phyloP scores from a whole-genome alignment of 1,140 invertebrate genomes.

The Octopus sinensis region DNA sequence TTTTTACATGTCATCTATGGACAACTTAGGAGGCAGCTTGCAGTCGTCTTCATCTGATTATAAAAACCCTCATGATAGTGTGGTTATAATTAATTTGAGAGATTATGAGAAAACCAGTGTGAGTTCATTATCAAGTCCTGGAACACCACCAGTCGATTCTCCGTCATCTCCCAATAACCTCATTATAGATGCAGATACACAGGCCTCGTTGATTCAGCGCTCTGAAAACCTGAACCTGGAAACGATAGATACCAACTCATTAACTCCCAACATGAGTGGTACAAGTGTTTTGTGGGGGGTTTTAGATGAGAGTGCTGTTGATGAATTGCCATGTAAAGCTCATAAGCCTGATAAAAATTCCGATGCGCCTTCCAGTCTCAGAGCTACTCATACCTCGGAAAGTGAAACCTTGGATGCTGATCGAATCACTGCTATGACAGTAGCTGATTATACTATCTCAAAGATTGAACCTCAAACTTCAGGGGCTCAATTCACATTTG shows the following conservation, averaged over 20 bases:
- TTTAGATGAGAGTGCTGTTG: conserved; percentile 11
- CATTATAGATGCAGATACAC: conserved; percentile 13
- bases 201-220: conserved; percentile 1
- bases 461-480: conserved; percentile 7
- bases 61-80: not conserved
- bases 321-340: conserved; percentile 14
- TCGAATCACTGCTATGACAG: not conserved
- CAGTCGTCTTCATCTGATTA: not conserved
- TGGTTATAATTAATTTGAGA: not conserved
- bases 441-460: not conserved
- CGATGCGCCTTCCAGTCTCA: conserved; percentile 11
- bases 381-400: conserved; percentile 3
- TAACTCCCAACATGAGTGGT: conserved; percentile 4
- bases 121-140: conserved; percentile 14
- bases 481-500: conserved; percentile 10
- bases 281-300: conserved; percentile 4
- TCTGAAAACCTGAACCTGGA: conserved; percentile 11
- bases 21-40: not conserved
- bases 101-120: conserved; percentile 13
- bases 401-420: conserved; percentile 12
- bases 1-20: not conserved
- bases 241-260: not conserved
- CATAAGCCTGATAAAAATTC: conserved; percentile 13
- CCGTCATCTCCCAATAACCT: not conserved
- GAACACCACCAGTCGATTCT: not conserved